phyloP scores from a whole-genome alignment of 1,140 invertebrate species.

The Oscheius sp. region DNA sequence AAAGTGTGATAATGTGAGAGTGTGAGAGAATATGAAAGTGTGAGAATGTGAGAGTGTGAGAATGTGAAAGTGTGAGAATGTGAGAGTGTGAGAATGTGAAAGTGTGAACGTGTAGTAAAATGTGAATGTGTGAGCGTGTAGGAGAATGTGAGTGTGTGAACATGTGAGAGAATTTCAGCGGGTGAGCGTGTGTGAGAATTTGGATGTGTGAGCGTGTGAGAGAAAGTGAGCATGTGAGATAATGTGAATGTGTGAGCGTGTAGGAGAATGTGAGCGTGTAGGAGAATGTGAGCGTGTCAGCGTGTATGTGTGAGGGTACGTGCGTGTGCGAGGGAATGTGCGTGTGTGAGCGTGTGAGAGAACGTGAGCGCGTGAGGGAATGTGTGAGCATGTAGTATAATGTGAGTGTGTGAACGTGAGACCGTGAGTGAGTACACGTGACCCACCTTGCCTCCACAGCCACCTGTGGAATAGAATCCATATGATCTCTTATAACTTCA shows the following conservation, averaged over 20 bases:
- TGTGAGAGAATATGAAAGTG: background rate
- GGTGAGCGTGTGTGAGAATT: background rate
- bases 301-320: background rate
- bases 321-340: too few species aligned
- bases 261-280: background rate
- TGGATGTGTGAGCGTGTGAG: background rate
- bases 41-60: background rate
- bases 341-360: too few species aligned
- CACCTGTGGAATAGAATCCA: slow-evolving; percentile 2
- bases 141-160: background rate
- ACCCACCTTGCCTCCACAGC: slow-evolving; percentile 17
- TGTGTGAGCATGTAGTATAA: too few species aligned
- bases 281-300: background rate
- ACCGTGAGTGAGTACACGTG: background rate
- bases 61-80: background rate
- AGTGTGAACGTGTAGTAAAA: background rate
- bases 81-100: background rate
- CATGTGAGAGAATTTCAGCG: too few species aligned
- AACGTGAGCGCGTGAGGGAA: too few species aligned
- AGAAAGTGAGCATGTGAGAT: background rate
- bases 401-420: background rate
- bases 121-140: too few species aligned
- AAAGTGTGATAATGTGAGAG: background rate
- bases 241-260: background rate
- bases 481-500: slow-evolving; percentile 11